Conservation (phyloP, 1,140 invertebrate genomes). For the Nixonia krombeini region DNA sequence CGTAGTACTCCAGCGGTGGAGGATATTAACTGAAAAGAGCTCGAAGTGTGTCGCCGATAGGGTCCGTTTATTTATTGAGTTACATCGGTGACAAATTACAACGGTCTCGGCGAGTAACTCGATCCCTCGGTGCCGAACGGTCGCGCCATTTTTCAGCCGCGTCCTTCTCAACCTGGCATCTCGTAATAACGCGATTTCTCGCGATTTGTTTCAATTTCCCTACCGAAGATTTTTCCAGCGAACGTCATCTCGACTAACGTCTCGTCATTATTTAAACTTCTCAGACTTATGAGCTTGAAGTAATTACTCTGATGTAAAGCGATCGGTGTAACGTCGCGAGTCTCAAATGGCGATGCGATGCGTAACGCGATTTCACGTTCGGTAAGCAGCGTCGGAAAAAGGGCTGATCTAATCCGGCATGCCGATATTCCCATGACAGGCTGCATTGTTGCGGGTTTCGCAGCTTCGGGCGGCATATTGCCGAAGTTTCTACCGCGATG, state of each 20-base stretch:
- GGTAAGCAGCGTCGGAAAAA: no score
- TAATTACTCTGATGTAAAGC: no score
- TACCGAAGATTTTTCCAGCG: no score
- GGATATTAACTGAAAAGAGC: conserved; percentile 45
- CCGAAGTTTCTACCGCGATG: conserved; percentile 34
- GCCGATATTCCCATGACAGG: conserved; percentile 33
- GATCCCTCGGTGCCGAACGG: background rate
- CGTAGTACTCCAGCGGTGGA: conserved; percentile 13
- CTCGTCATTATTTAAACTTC: background rate
- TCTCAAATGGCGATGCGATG: no score
- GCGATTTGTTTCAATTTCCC: conserved; percentile 2
- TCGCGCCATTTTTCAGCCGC: background rate
- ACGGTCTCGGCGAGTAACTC: conserved; percentile 12
- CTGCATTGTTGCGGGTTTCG: conserved; percentile 34
- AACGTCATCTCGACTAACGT: no score
- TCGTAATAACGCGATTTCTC: background rate
- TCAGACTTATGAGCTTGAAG: background rate
- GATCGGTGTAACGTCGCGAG: no score
- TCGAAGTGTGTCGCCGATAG: conserved; percentile 34
- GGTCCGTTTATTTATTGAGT: conserved; percentile 44
- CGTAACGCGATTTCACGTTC: no score
- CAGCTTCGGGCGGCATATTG: conserved; percentile 26
- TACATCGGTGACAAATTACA: conserved; percentile 32
- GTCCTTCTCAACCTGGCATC: background rate
- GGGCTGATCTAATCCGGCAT: no score